Conservation (phyloP, 2,888 invertebrate species). For the Atethmia centrago region DNA sequence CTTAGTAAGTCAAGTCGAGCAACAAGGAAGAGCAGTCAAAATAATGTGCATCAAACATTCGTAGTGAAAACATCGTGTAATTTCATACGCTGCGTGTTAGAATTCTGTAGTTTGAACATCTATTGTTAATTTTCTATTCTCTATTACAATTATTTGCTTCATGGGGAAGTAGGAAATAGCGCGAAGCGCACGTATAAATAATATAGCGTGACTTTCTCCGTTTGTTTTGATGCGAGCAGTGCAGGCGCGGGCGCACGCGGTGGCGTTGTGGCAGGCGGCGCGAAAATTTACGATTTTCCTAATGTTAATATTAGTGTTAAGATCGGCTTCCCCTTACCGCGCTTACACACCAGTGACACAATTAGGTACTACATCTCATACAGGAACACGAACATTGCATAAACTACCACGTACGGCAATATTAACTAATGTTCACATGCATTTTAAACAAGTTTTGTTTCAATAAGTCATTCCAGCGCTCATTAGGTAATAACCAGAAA, state of each 20-base stretch:
- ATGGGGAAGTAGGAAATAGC: conserved; percentile 83
- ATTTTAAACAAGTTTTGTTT: conserved; percentile 57
- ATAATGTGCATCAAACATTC: conserved; percentile 29
- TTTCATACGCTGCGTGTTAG: conserved; percentile 43
- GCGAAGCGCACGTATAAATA: conserved; percentile 79
- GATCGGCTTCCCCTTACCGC: too few species aligned
- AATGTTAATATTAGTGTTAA: too few species aligned
- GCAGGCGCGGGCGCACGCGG: conserved; percentile 40
- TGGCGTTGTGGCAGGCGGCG: conserved; percentile 39
- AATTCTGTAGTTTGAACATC: conserved; percentile 50
- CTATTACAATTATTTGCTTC: conserved; percentile 71
- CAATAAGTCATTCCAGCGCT: conserved; percentile 48
- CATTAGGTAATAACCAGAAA: conserved; percentile 59
- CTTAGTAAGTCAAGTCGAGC: neutral
- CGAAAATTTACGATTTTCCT: too few species aligned
- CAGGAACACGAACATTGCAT: conserved; percentile 62
- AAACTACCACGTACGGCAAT: conserved; percentile 46
- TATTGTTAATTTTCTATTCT: conserved; percentile 69
- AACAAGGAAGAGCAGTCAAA: conserved; percentile 31
- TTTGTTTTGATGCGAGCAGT: conserved; percentile 82
- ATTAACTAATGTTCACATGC: conserved; percentile 54
- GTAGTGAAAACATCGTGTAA: conserved; percentile 41
- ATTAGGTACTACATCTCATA: conserved; percentile 47
- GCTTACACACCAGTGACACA: conserved; percentile 42
- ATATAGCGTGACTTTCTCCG: conserved; percentile 84